A percentile compares a stretch with the other conserved stretches of the same genome.
Evolutionary conservation across 1,140 invertebrate genomes (phyloP).

Genomic region (Heliconius melpomene): DNA sequence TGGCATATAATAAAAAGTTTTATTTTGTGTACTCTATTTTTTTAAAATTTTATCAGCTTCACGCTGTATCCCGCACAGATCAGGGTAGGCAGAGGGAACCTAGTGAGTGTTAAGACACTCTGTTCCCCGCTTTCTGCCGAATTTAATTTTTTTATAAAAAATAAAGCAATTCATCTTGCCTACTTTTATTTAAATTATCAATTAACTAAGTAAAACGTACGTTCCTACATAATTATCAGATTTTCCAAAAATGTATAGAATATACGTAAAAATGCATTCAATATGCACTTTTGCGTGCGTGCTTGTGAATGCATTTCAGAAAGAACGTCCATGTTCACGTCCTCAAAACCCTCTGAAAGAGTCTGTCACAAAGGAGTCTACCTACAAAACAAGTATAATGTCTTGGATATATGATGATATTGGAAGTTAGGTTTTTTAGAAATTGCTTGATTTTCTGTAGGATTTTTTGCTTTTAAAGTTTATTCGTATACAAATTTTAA

Average conservation of each 20-base stretch:
- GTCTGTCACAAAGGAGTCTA: slow-evolving; percentile 58
- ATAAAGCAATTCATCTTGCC: too few relatives aligned
- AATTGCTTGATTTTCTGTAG: background rate
- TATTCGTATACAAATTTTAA: too few relatives aligned
- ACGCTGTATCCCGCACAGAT: too few relatives aligned
- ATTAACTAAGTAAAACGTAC: too few relatives aligned
- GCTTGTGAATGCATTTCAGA: slow-evolving; percentile 74
- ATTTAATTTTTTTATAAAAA: too few relatives aligned
- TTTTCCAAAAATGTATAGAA: background rate
- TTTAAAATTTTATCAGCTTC: background rate
- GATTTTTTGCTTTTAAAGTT: too few relatives aligned
- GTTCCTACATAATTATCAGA: background rate
- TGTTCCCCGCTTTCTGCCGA: too few relatives aligned
- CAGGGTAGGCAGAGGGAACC: too few relatives aligned
- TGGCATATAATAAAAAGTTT: background rate
- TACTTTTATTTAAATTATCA: background rate
- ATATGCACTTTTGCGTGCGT: slow-evolving; percentile 63
- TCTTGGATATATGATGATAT: slow-evolving; percentile 25
- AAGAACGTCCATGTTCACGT: slow-evolving; percentile 59
- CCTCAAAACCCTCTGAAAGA: slow-evolving; percentile 59
- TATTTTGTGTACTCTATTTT: background rate
- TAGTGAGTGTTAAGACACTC: too few relatives aligned
- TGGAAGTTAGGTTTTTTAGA: background rate
- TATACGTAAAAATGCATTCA: slow-evolving; percentile 38
- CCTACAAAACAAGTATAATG: slow-evolving; percentile 37